Evolutionary conservation across 2,113 vertebrate genomes (phyloP).

Genomic region (Ictalurus furcatus): DNA sequence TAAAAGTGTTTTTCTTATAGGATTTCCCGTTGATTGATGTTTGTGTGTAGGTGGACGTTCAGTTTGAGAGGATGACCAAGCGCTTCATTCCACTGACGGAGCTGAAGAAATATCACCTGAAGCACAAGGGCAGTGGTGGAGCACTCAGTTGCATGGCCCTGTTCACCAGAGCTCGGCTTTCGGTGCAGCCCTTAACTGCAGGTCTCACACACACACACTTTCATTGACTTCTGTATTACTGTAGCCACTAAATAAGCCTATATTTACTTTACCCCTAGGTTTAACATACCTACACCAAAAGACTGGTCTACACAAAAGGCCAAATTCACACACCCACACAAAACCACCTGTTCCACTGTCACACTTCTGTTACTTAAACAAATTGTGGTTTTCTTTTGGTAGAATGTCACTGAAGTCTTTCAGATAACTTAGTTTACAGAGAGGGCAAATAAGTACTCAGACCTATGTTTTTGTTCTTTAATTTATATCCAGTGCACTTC

Average conservation of each 20-base stretch:
- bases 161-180: constrained; percentile 85
- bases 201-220: constrained; percentile 66
- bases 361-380: too few species aligned
- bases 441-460: background rate
- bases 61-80: constrained; percentile 86
- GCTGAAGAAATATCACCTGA: constrained; percentile 83
- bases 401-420: background rate
- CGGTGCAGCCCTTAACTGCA: constrained; percentile 84
- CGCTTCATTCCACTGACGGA: constrained; percentile 88
- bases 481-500: background rate
- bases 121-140: constrained; percentile 78
- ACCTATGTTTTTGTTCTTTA: background rate
- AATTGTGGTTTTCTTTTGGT: background rate
- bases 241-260: too few species aligned
- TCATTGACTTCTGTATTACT: too few species aligned
- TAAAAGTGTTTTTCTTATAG: background rate
- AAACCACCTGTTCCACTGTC: background rate
- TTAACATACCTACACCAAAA: too few species aligned
- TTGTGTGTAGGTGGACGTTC: constrained; percentile 84
- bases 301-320: too few species aligned
- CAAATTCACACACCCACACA: background rate
- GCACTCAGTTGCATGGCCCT: constrained; percentile 83
- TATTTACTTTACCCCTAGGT: too few species aligned
- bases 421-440: background rate
- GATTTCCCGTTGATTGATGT: background rate